phyloP scores from a whole-genome alignment of 2,797 vertebrate genomes.

The Botia kubotai region DNA sequence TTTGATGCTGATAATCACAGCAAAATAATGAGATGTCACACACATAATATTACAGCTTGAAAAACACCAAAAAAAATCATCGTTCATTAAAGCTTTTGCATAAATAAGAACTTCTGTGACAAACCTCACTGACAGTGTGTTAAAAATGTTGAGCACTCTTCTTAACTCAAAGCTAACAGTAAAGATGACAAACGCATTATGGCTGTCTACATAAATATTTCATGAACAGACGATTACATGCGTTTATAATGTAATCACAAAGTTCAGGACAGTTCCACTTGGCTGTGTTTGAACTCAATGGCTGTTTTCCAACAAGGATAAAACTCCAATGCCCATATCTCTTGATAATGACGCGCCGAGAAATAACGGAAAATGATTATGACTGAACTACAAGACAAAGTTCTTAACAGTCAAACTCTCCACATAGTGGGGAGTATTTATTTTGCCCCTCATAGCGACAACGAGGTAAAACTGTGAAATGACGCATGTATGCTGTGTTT shows the following conservation, averaged over 20 bases:
- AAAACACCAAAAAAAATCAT: slow-evolving; percentile 5
- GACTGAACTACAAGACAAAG: background rate
- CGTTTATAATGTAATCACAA: background rate
- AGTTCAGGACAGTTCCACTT: background rate
- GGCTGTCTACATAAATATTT: background rate
- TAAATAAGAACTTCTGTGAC: background rate
- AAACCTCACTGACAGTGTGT: background rate
- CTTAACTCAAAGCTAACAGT: background rate
- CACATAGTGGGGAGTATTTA: background rate
- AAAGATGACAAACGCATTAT: background rate
- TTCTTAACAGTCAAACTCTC: background rate
- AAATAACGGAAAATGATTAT: background rate
- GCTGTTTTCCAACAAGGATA: background rate
- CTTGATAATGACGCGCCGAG: background rate
- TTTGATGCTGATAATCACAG: background rate
- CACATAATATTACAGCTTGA: background rate
- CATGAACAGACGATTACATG: slow-evolving; percentile 1
- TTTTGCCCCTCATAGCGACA: background rate
- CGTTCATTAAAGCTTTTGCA: background rate
- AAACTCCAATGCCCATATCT: background rate
- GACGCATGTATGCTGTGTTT: background rate
- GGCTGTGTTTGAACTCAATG: slow-evolving; percentile 31
- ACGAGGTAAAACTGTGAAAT: background rate
- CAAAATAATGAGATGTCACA: slow-evolving; percentile 5
- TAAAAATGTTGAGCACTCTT: background rate